Evolutionary conservation across 53 echinoderm and acorn worm species (phyloP), one percentile per base, ranked within the genome.

Genomic region (Patiria pectinifera): DNA sequence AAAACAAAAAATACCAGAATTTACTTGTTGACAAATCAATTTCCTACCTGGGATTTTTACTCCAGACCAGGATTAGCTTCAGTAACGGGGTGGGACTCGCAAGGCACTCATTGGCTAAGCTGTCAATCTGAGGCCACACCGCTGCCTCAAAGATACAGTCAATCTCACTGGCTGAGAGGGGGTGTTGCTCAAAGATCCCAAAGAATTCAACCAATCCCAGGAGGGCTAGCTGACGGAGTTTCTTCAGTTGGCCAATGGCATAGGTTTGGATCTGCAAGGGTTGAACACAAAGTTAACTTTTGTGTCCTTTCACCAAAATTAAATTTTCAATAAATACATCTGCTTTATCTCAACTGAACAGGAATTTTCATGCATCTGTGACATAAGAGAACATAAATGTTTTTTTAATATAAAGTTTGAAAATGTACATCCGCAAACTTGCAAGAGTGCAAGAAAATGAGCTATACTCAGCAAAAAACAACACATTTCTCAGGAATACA

Each of bases 131-230:
- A 2, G 97, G 99, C 94, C 92, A 96, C 60, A 99, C 97, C 0
- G 91, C 94, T 23, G 93, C 94, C 59, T 93, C 91, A 92, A 99
- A 99, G 53, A 99, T 87, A 70, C 92, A 84, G 70, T 99, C 95
- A 82, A 99, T 86, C 89, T 99, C 99, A 85, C 76, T 83, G 75
- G 91, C 74, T 1, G 95, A 89, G 84, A 93, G 95, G 1, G 93
- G 93, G 26, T 99, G 95, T 85, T 94, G 84, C 47, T 99, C 96
- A 84, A 95, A 99, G 18, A 92, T 81, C 3, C 87, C 86, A 79
- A 96, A 99, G 96, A 99, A 99, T 58, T 96, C 92, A 12, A 89
- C 92, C 85, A 98, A 88, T 72, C 94, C 77, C 53, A 94, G 94
- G n/a, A 96, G 82, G 49, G 91, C 93, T 47, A 91, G 82, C 87